These are phyloP conservation scores for Lycocerus yunnanus DNA, from an alignment of 2,888 invertebrate genomes.

Conservation along the genomic window DNA sequence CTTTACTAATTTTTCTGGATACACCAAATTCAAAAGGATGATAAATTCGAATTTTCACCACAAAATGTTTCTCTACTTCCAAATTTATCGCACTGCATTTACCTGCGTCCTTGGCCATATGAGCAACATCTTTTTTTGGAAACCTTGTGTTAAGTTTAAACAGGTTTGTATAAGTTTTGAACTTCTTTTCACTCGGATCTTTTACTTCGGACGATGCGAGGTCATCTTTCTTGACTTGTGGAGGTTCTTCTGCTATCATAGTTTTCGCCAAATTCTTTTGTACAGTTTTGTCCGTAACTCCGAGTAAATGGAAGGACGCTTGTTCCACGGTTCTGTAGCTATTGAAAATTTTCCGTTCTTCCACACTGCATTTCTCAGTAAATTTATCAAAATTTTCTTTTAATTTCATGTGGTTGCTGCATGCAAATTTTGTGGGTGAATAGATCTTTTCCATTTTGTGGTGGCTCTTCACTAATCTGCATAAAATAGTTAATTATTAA, in stretches of 20 bases:
- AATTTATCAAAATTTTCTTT: background rate
- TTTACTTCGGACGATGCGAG: no score
- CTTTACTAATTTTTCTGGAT: conserved; percentile 17
- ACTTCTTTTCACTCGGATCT: background rate
- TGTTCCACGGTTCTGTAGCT: background rate
- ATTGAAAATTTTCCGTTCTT: background rate
- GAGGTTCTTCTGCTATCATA: background rate
- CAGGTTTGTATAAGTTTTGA: no score
- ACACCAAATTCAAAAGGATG: background rate
- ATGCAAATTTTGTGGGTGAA: background rate
- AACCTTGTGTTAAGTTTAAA: background rate
- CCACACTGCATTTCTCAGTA: background rate
- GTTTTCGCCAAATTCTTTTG: background rate
- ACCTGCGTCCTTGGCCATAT: background rate
- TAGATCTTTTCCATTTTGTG: background rate
- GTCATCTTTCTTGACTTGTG: background rate
- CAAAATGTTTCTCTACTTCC: background rate
- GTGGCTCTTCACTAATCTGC: background rate
- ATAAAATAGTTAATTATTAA: background rate
- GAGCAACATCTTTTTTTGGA: background rate
- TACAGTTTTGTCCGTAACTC: background rate
- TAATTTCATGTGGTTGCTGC: background rate
- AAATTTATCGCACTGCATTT: background rate
- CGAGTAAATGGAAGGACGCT: background rate
- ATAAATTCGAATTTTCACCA: background rate